These are phyloP conservation scores for Oligia latruncula DNA, from an alignment of 2,888 invertebrate species.

Conservation along the genomic window DNA sequence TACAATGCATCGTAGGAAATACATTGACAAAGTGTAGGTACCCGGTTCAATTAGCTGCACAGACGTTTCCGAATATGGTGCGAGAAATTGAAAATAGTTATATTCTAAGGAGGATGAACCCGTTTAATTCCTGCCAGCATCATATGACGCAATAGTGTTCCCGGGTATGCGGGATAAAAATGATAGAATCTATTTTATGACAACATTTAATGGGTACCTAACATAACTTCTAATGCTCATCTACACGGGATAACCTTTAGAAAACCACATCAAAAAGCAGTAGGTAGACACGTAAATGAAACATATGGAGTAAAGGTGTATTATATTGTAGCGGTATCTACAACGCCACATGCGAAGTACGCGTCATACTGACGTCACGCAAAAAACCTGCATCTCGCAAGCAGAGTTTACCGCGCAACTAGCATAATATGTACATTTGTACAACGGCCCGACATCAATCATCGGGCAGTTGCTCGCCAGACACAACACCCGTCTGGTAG, in stretches of 20 bases:
- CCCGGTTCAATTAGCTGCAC: neutral
- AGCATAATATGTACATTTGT: too few species aligned
- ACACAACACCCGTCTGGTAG: too few species aligned
- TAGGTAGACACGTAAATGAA: neutral
- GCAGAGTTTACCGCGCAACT: too few species aligned
- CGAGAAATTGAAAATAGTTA: neutral
- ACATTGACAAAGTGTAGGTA: slow-evolving; percentile 16
- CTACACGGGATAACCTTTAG: neutral
- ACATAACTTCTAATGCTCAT: neutral
- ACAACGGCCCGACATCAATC: too few species aligned
- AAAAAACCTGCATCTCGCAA: too few species aligned
- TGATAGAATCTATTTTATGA: slow-evolving; percentile 12
- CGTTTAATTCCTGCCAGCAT: neutral
- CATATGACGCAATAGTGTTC: neutral
- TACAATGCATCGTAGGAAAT: slow-evolving; percentile 29
- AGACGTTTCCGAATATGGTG: neutral
- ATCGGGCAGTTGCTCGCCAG: too few species aligned
- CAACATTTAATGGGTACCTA: neutral
- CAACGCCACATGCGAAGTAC: too few species aligned
- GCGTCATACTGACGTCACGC: too few species aligned
- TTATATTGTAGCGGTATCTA: too few species aligned
- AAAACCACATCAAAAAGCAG: neutral
- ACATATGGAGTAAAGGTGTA: neutral
- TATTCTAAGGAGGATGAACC: neutral
- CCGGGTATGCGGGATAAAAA: neutral